Conservation (phyloP, 1,140 invertebrate species). For the Mya arenaria region DNA sequence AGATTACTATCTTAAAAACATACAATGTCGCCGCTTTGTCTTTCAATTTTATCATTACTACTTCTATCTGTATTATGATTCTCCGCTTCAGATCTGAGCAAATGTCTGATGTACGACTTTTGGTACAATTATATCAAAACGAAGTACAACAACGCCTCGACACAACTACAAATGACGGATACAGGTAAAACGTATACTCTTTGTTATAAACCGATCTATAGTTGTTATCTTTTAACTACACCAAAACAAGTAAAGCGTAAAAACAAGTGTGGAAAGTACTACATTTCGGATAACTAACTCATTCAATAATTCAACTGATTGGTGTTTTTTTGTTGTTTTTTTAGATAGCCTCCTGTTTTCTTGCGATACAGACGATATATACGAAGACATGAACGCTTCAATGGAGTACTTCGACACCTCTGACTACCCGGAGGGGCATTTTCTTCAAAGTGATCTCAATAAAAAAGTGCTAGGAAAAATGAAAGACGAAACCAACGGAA, state of each 20-base stretch:
- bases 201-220: too few species aligned
- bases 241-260: too few species aligned
- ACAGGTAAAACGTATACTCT: too few species aligned
- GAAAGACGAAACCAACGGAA: slow-evolving; percentile 81
- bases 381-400: slow-evolving; percentile 21
- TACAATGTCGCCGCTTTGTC: too few species aligned
- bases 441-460: slow-evolving; percentile 56
- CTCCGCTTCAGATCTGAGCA: slow-evolving; percentile 6
- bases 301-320: too few species aligned
- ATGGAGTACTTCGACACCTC: slow-evolving; percentile 28
- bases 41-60: too few species aligned
- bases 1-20: too few species aligned
- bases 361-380: slow-evolving; percentile 10
- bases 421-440: slow-evolving; percentile 16
- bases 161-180: slow-evolving; percentile 76
- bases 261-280: too few species aligned
- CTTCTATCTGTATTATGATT: neutral
- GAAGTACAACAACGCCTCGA: slow-evolving; percentile 67
- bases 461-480: slow-evolving; percentile 82
- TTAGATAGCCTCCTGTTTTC: slow-evolving; percentile 28
- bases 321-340: too few species aligned
- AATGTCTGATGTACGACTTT: slow-evolving; percentile 71
- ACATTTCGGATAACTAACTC: too few species aligned
- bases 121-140: slow-evolving; percentile 66
- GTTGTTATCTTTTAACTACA: too few species aligned